phyloP scores from a whole-genome alignment of 2,113 vertebrate species.

The Pteruthius melanotis region DNA sequence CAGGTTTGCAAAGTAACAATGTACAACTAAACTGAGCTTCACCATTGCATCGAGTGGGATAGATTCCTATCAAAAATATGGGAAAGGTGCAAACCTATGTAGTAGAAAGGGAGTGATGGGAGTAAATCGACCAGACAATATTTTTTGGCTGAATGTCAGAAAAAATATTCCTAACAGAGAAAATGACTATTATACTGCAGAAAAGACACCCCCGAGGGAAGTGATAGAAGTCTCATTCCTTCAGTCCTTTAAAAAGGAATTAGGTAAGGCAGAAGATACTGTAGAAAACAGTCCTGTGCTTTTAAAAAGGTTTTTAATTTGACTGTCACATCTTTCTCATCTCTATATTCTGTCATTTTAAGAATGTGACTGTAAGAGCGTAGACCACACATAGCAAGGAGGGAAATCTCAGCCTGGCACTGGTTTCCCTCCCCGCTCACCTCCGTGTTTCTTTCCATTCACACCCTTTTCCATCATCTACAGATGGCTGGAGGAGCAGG shows the following conservation, averaged over 20 bases:
- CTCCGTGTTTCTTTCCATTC: background rate
- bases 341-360: background rate
- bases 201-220: slow-evolving; percentile 11
- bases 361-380: background rate
- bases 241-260: background rate
- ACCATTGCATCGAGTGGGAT: background rate
- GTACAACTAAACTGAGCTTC: background rate
- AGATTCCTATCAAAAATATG: background rate
- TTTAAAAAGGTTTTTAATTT: background rate
- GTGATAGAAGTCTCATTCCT: background rate
- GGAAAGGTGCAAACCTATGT: background rate
- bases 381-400: background rate
- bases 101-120: background rate
- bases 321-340: background rate
- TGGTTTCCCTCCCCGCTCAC: background rate
- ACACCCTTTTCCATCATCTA: background rate
- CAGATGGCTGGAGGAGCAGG: background rate
- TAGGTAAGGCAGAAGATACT: background rate
- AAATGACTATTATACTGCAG: background rate
- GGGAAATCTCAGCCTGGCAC: background rate
- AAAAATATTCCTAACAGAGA: background rate
- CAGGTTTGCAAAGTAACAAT: background rate
- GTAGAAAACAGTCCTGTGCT: background rate
- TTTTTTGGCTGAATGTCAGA: slow-evolving; percentile 38
- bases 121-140: slow-evolving; percentile 34